phyloP scores from a whole-genome alignment of 2,888 invertebrate species.

The Drosophila vallismaia region DNA sequence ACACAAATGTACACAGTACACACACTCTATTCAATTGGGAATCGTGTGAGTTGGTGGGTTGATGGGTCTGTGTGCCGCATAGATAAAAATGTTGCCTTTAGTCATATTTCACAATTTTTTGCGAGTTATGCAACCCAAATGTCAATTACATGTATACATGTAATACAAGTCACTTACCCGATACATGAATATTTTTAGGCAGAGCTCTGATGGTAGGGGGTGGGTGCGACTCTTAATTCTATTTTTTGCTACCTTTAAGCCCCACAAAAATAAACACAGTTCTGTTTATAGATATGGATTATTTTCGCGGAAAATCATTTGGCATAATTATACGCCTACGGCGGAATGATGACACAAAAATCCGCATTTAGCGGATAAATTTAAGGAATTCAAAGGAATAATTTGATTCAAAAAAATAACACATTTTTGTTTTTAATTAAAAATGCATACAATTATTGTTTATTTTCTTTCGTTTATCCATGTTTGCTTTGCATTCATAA shows the following conservation, averaged over 20 bases:
- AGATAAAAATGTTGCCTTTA: constrained; percentile 25
- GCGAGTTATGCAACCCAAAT: constrained; percentile 15
- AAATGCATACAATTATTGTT: constrained; percentile 41
- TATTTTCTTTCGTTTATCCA: constrained; percentile 30
- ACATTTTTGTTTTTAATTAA: constrained; percentile 19
- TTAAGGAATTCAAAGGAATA: not conserved
- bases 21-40: constrained; percentile 13
- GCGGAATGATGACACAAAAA: constrained; percentile 2
- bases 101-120: constrained; percentile 17
- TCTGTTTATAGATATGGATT: constrained; percentile 19
- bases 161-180: constrained; percentile 12
- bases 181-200: constrained; percentile 10
- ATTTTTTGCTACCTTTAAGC: constrained; percentile 26
- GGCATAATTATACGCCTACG: constrained; percentile 31
- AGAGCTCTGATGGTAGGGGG: not conserved
- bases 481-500: constrained; percentile 41
- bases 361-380: not conserved
- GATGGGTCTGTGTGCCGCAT: constrained; percentile 1
- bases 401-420: not conserved
- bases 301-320: constrained; percentile 28
- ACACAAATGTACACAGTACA: constrained; percentile 28
- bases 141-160: constrained; percentile 7
- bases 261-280: constrained; percentile 35
- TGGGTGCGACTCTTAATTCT: not conserved
- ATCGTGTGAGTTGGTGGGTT: not conserved